Base-by-base conservation (phyloP, 2,797 vertebrate genomes). In the Lateolabrax maculatus region DNA sequence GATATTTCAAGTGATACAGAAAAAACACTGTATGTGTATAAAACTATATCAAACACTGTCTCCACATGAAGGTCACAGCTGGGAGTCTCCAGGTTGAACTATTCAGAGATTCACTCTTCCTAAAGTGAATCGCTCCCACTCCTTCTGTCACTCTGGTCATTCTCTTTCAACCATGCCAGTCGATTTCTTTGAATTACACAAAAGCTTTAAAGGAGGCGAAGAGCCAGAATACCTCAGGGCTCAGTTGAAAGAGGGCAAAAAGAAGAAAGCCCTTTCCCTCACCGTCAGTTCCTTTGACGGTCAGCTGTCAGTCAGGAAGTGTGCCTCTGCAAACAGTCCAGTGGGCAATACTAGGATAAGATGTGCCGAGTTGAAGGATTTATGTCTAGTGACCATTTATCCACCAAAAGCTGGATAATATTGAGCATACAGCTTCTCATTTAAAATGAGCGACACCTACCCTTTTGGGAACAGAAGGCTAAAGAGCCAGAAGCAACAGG, bases 361-460 rank as follows among this genome's bases (percentile, higher is more conserved):
- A 72, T 23, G 43, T 7, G 27, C 25, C 46, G 18, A n/a, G 21
- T n/a, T 57, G 27, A 64, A 56, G 41, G 49, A 73, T 68, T 71
- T 36, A 19, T 61, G 44, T 76, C 36, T 9, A 11, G 19, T 31
- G 36, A 57, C 43, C 53, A 43, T n/a, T 70, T 67, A 75, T 64
- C 34, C 62, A 79, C 5, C 55, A 44, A 6, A 37, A 23, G 25
- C 51, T 19, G 58, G 56, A 73, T 16, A 56, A 56, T 64, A 71
- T 13, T 53, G 57, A 75, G 53, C 48, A 25, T 62, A 31, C 31
- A 23, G 52, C 65, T 37, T 63, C 55, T 83, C 64, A 60, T 73
- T 86, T 78, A 57, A 70, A 60, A 72, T 61, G 66, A 87, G 70
- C 71, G 75, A 67, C 78, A 77, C 31, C 48, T 48, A 49, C 25